These are phyloP conservation scores for Argyresthia albistria DNA, from an alignment of 2,888 invertebrate genomes.

Conservation along the genomic window DNA sequence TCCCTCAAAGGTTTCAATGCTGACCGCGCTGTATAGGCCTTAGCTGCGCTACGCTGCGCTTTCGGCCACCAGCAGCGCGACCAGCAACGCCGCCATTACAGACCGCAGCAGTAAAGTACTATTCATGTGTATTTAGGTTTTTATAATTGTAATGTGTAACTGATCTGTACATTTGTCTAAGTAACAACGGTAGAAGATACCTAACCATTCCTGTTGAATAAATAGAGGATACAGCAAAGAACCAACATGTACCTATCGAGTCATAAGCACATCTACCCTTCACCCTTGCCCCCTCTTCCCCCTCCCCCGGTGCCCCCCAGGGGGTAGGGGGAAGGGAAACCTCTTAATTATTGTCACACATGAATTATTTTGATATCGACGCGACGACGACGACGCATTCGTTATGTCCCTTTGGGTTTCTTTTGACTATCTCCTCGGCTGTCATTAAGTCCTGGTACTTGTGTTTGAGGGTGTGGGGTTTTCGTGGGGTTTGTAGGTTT, in stretches of 20 bases:
- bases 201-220: no score
- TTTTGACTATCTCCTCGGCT: constrained; percentile 16
- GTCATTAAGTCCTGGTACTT: constrained; percentile 15
- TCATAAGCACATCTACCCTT: constrained; percentile 27
- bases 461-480: neutral
- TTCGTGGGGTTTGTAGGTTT: neutral
- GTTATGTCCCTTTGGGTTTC: constrained; percentile 25
- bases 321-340: constrained; percentile 29
- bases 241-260: constrained; percentile 23
- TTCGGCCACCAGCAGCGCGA: no score
- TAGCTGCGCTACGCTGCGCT: no score
- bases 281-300: constrained; percentile 19
- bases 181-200: no score
- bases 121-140: no score
- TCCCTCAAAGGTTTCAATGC: no score
- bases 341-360: constrained; percentile 67
- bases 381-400: constrained; percentile 26
- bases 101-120: no score
- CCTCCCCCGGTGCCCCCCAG: constrained; percentile 22
- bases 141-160: no score
- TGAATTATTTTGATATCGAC: constrained; percentile 65
- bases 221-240: neutral
- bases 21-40: no score
- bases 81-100: no score
- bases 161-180: no score